Percentiles rank a stretch among this genome's conserved stretches.
Evolutionary conservation across 2,113 vertebrate genomes (phyloP).

Genomic region (Onychorhynchus coronatus): DNA sequence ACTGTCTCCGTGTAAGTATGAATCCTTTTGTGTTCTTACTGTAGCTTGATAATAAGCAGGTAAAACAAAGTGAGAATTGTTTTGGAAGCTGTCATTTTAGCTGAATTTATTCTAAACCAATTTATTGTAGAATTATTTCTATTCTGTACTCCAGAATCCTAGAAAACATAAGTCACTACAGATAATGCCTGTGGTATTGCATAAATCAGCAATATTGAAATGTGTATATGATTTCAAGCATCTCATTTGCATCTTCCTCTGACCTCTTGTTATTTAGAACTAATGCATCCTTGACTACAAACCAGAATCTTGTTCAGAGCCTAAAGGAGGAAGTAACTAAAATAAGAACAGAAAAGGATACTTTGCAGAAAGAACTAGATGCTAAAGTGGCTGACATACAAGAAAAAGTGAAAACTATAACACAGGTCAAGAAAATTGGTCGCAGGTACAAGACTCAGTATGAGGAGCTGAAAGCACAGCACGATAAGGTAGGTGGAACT

Average conservation of each 20-base stretch:
- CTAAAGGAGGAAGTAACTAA: constrained; percentile 84
- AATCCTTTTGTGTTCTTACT: not conserved
- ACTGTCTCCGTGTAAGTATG: not conserved
- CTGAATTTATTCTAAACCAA: not conserved
- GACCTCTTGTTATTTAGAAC: constrained; percentile 67
- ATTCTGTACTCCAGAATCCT: not conserved
- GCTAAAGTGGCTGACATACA: constrained; percentile 84
- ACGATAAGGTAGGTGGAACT: constrained; percentile 83
- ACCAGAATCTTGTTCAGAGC: constrained; percentile 86
- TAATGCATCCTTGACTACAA: constrained; percentile 80
- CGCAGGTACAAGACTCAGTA: constrained; percentile 95
- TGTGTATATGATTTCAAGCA: not conserved
- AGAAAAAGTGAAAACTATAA: constrained; percentile 90
- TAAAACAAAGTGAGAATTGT: not conserved
- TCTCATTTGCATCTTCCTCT: not conserved
- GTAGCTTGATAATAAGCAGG: not conserved
- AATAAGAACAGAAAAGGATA: constrained; percentile 81
- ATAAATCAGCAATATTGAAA: not conserved
- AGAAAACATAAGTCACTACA: not conserved
- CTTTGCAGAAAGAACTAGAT: constrained; percentile 84
- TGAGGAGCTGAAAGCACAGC: constrained; percentile 90
- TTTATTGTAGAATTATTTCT: not conserved
- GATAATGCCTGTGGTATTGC: not conserved
- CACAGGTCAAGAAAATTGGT: constrained; percentile 96
- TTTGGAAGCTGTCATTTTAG: not conserved